Evolutionary conservation across 2,797 vertebrate genomes (phyloP).

Genomic region (Characodon lateralis): DNA sequence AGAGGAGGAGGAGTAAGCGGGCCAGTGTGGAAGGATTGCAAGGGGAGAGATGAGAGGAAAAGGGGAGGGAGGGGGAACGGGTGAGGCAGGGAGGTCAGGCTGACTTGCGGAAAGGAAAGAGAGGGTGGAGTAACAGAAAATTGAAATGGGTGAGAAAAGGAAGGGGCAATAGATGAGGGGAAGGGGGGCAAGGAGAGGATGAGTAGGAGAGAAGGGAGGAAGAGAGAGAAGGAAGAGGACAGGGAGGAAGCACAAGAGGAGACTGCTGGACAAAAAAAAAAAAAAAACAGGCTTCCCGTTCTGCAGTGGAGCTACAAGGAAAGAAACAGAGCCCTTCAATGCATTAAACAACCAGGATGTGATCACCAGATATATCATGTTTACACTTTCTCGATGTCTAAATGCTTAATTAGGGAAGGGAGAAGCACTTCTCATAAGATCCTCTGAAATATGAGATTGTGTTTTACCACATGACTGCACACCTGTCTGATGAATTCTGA

Average conservation of each 20-base stretch:
- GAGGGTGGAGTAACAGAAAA: conserved; percentile 14
- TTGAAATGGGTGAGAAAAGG: conserved; percentile 50
- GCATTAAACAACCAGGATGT: conserved; percentile 22
- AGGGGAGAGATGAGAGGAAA: conserved; percentile 50
- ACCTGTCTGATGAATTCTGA: conserved; percentile 20
- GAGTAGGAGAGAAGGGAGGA: conserved; percentile 54
- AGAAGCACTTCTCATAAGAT: conserved; percentile 8
- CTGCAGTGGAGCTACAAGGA: conserved; percentile 21
- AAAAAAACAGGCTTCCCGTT: conserved; percentile 41
- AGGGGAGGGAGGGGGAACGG: conserved; percentile 35
- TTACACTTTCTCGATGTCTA: conserved; percentile 3
- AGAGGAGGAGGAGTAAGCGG: conserved; percentile 13
- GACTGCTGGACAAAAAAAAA: conserved; percentile 52
- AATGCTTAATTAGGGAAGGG: neutral
- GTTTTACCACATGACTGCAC: conserved; percentile 7
- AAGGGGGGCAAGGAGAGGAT: conserved; percentile 38
- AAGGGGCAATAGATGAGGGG: conserved; percentile 28
- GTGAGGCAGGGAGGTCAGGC: conserved; percentile 45
- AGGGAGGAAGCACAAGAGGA: conserved; percentile 50
- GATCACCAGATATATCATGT: conserved; percentile 5
- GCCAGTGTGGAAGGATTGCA: conserved; percentile 29
- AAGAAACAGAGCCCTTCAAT: conserved; percentile 36
- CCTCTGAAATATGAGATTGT: neutral
- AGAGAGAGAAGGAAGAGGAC: conserved; percentile 49
- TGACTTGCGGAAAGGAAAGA: conserved; percentile 34